Evolutionary conservation across 2,113 vertebrate genomes (phyloP), one percentile per base, ranked within the genome.

Genomic region (Hemibagrus wyckioides): DNA sequence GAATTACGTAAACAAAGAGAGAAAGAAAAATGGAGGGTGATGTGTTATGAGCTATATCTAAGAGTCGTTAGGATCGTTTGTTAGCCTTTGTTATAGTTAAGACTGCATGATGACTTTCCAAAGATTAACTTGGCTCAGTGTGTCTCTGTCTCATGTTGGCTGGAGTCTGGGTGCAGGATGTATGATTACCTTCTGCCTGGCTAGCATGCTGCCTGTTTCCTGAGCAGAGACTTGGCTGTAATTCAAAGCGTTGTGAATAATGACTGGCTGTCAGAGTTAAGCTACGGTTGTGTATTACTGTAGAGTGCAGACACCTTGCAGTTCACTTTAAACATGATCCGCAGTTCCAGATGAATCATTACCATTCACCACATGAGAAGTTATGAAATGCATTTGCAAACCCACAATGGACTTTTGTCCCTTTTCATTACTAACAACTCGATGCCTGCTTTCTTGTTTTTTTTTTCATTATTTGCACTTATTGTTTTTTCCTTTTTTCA

Each of bases 261-360:
- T 85, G 79, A 76, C 54, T 36, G 63, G 44, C 75, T 85, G 82
- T 86, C 80, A 83, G 79, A 41, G 52, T 69, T 79, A 86, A 83
- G 25, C 69, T 86, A 54, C 11, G 48, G 56, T 67, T 84, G 80
- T 48, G 41, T 84, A 76, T 61, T 79, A 80, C 81, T 50, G 52
- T 19, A 80, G 39, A 61, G 39, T 33, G 69, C 54, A 57, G 79
- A 81, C 79, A 67, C 61, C 69, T 75, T 36, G 25, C 57, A 54
- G 67, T 80, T 81, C 88, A 71, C 76, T 84, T 69, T 84, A 44
- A 89, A 87, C 67, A 30, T 79, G 75, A 86, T 73, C 81, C 87
- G 65, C 69, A 71, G 23, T 33, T 54, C 25, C 30, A 67, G 81
- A 79, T 84, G 82, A 79, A 77, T 77, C 86, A 56, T 54, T 54